These are phyloP conservation scores for Leucophenga maculata DNA, from an alignment of 2,888 invertebrate species.

Conservation along the genomic window DNA sequence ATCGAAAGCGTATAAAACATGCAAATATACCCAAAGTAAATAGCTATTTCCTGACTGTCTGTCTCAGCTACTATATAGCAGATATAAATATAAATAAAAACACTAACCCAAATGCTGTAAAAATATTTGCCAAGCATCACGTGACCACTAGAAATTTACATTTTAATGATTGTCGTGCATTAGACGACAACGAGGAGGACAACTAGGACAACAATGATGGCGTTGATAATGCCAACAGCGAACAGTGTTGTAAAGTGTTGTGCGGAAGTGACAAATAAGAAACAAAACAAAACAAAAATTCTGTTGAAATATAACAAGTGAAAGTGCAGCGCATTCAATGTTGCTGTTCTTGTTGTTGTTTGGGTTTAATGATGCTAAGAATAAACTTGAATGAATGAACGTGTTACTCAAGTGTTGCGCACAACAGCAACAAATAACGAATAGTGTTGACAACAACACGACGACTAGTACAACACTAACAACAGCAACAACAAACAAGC, in stretches of 20 bases:
- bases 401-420: constrained; percentile 24
- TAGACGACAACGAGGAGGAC: constrained; percentile 36
- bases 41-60: constrained; percentile 30
- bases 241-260: constrained; percentile 40
- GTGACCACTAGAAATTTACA: constrained; percentile 63
- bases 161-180: constrained; percentile 57
- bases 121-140: constrained; percentile 47
- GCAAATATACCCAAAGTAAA: constrained; percentile 17
- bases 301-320: neutral
- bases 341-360: constrained; percentile 24
- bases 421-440: constrained; percentile 23
- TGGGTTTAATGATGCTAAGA: constrained; percentile 61
- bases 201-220: constrained; percentile 16
- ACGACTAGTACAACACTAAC: constrained; percentile 26
- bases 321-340: constrained; percentile 41
- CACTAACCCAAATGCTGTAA: constrained; percentile 24
- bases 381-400: constrained; percentile 48
- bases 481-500: constrained; percentile 23
- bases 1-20: too few species aligned
- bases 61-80: constrained; percentile 23
- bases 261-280: constrained; percentile 30
- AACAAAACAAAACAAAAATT: too few species aligned
- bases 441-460: constrained; percentile 19
- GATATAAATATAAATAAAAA: neutral
- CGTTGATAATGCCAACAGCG: constrained; percentile 23